phyloP scores from a whole-genome alignment of 2,113 vertebrate species.

The Bettongia penicillata region DNA sequence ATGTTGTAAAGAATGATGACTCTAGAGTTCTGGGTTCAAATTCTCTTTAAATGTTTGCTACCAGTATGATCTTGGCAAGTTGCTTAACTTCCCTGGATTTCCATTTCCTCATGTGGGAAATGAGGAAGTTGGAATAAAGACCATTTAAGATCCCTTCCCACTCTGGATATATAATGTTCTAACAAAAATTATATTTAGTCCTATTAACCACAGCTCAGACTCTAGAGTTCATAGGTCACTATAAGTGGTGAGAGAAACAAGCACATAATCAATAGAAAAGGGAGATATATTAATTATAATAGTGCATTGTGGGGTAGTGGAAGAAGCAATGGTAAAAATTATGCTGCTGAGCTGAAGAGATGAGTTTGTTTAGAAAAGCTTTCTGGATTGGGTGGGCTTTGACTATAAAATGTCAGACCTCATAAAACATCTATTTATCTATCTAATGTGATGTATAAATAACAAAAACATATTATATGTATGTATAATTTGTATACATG shows the following conservation, averaged over 20 bases:
- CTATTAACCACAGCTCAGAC: not conserved
- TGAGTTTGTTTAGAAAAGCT: not conserved
- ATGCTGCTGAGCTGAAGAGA: not conserved
- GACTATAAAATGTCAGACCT: not conserved
- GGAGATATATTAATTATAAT: not conserved
- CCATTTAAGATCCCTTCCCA: not conserved
- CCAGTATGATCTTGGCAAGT: not conserved
- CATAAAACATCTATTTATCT: not conserved
- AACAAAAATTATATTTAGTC: not conserved
- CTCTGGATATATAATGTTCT: not conserved
- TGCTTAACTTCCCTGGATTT: not conserved
- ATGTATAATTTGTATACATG: not conserved
- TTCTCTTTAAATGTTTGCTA: not conserved
- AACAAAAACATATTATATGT: not conserved
- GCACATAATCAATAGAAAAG: not conserved
- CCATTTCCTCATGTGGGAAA: not conserved
- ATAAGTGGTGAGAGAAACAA: not conserved
- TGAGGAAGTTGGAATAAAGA: not conserved
- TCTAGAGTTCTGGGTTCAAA: not conserved
- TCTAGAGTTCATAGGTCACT: not conserved
- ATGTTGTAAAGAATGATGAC: not conserved
- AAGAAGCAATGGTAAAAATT: not conserved
- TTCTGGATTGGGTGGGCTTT: not conserved
- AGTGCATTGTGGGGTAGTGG: not conserved
- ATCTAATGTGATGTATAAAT: not conserved